Evolutionary conservation across 2,113 vertebrate genomes (phyloP).

Genomic region (Neomonachus schauinslandi): DNA sequence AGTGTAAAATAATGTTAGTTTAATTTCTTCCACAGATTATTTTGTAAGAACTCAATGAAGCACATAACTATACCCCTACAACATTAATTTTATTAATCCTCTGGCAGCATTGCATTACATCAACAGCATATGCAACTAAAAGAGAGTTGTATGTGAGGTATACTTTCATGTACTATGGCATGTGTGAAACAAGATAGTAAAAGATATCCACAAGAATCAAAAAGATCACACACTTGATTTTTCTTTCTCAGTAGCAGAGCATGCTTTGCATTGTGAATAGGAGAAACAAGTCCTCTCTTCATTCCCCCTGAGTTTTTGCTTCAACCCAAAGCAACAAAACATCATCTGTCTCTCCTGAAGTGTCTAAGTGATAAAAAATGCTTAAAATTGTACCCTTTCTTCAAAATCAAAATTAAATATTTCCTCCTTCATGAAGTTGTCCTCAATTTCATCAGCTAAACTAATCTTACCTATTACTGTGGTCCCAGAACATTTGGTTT

Average conservation of each 20-base stretch:
- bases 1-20: neutral
- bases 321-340: neutral
- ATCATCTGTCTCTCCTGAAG: constrained; percentile 29
- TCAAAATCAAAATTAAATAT: constrained; percentile 49
- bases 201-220: neutral
- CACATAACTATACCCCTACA: neutral
- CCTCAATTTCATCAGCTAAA: neutral
- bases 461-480: neutral
- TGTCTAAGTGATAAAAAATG: constrained; percentile 22
- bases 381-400: neutral
- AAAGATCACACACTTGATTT: neutral
- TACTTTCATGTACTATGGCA: neutral
- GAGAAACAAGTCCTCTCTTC: neutral
- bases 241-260: neutral
- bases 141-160: neutral
- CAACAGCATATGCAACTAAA: neutral
- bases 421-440: neutral
- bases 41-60: neutral
- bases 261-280: neutral
- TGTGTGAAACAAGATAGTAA: neutral
- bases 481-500: neutral
- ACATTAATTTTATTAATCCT: constrained; percentile 11
- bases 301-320: neutral
- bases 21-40: neutral
- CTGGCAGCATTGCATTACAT: neutral